Evolutionary conservation across 92 coral and sea anemone genomes (phyloP).

Genomic region (Phenganax subtilis): DNA sequence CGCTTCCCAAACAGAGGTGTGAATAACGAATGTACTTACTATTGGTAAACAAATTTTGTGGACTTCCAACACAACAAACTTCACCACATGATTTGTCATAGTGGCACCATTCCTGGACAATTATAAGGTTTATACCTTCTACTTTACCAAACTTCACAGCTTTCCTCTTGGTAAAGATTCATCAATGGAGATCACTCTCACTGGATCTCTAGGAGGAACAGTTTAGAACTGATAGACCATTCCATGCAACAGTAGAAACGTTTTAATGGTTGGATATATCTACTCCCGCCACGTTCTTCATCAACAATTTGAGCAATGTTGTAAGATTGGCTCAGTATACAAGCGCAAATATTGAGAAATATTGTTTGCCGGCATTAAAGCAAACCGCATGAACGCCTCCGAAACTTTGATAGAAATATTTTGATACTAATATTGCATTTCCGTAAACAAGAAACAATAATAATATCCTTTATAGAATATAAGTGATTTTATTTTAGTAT

Average conservation of each 20-base stretch:
- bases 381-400: slow-evolving; percentile 3
- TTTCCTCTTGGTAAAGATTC: no score
- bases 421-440: background rate
- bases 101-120: no score
- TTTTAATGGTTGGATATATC: background rate
- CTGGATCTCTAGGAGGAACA: background rate
- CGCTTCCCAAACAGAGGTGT: no score
- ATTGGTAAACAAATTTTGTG: no score
- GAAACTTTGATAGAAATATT: background rate
- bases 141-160: no score
- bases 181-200: no score
- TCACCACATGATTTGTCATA: no score
- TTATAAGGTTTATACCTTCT: no score
- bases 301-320: no score
- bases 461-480: background rate
- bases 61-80: no score
- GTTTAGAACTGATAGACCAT: background rate
- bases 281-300: background rate
- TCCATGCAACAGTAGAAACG: background rate
- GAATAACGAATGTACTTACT: no score
- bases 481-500: background rate
- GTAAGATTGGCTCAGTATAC: no score
- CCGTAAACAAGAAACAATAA: background rate
- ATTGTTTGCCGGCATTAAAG: background rate
- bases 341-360: background rate